Evolutionary conservation across 2,113 vertebrate species (phyloP).

Genomic region (Lagenorhynchus albirostris): DNA sequence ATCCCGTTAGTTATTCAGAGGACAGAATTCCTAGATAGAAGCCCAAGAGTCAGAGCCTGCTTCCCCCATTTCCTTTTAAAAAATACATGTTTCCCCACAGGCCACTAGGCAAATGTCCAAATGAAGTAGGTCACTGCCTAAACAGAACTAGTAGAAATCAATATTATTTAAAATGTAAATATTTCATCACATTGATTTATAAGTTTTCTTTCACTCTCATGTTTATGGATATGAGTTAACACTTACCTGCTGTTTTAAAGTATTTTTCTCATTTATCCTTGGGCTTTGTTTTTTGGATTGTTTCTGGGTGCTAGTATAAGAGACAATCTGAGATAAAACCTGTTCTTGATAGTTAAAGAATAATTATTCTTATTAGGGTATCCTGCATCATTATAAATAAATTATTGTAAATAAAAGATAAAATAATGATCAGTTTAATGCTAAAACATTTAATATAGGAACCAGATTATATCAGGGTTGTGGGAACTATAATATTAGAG

Average conservation of each 20-base stretch:
- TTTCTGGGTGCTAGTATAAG: not conserved
- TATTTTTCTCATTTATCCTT: not conserved
- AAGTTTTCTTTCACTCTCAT: not conserved
- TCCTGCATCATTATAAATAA: not conserved
- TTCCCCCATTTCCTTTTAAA: not conserved
- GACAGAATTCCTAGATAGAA: not conserved
- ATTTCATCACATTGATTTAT: constrained; percentile 43
- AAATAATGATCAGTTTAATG: not conserved
- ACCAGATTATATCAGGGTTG: not conserved
- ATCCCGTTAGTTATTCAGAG: not conserved
- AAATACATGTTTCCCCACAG: not conserved
- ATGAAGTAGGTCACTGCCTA: not conserved
- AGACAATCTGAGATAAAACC: not conserved
- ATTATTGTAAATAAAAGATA: not conserved
- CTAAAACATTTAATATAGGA: constrained; percentile 30
- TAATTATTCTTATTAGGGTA: not conserved
- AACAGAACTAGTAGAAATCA: constrained; percentile 30
- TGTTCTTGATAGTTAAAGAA: not conserved
- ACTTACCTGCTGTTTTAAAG: not conserved
- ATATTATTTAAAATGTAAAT: constrained; percentile 40
- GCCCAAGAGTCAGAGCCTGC: not conserved
- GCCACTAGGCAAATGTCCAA: not conserved
- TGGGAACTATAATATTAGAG: not conserved
- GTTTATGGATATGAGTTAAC: not conserved
- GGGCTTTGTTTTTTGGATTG: not conserved